Base-by-base conservation (phyloP, 2,797 vertebrate species). In the Myotis planiceps region DNA sequence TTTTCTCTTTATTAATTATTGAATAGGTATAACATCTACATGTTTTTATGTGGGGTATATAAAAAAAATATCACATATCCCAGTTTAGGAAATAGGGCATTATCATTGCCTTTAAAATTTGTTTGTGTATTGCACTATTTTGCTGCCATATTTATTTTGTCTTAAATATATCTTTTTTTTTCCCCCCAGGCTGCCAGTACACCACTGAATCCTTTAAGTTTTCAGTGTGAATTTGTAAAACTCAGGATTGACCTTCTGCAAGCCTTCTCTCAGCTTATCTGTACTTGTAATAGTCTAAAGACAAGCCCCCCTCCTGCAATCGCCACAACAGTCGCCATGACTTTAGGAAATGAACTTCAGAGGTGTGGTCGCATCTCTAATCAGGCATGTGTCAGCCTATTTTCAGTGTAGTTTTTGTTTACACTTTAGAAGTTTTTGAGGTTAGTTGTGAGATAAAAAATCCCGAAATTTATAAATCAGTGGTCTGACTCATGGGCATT, bases 151-250 rank as follows among this genome's bases (percentile, higher is more conserved):
- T 95, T 97, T 94, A 92, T 85, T 95, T 98, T 95, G 79, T 94
- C 75, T 87, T 45, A 68, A 63, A 68, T 95, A 37, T 45, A 60
- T 97, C 19, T 63, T 79, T 84, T 83, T 84, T 83, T 53, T 34
- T 6, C 82, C 55, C 88, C 85, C 76, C 97, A 99, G 99, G 99
- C 99, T 66, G 99, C 99, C 96, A 99, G 99, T 97, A 99, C 99
- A 0, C 99, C 99, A 7, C 98, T 99, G 98, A 99, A 99, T 97
- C 99, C 99, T 12, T 98, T 99, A 89, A 99, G 99, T 23, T 99
- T 99, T 98, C 99, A 99, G 97, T 99, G 99, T 89, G 99, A 99
- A 82, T 99, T 99, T 99, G 99, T 99, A 96, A 99, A 99, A 98
- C 99, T 99, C 97, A 99, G 99, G 39, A 99, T 99, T 90, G 99